Base-by-base conservation (phyloP, 2,113 vertebrate species). In the Stercorarius parasiticus region DNA sequence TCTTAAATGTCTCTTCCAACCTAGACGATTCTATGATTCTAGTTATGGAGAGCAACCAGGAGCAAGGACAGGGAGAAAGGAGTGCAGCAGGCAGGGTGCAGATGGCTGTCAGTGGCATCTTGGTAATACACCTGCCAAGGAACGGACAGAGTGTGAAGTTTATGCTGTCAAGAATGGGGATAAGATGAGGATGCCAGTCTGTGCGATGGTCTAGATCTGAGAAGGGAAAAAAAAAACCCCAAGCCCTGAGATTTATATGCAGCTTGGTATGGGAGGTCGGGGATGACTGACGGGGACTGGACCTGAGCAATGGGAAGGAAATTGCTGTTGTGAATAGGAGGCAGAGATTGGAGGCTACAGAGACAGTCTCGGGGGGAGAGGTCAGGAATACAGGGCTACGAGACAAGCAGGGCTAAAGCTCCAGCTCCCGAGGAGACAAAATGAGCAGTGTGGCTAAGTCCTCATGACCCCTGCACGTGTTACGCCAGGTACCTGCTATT, bases 261-360 rank as follows among this genome's bases (percentile, higher is more conserved):
- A 76, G 61, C 21, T 93, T 65, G 59, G 64, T 64, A 4, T 5
- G 20, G 38, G 49, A 86, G 66, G 53, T 43, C 0, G 0, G 32
- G 67, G 29, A 82, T 93, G 86, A 91, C 27, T 91, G 86, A 89
- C 20, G 0, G 45, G 82, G 45, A 42, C 81, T 30, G 78, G 45
- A 76, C 93, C 89, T 66, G 66, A 77, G 81, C 84, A 50, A 34
- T 25, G 64, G 45, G 66, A 89, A 94, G 62, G 49, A 95, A 95
- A 95, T 93, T 93, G 86, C 70, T 87, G 29, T 47, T 85, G 86
- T 77, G 89, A 95, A 19, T 15, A 38, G 81, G 58, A 94, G 66
- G 66, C 81, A 94, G 81, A 84, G 88, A 55, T 2, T 87, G 66
- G 80, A 92, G 50, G 62, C 61, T 65, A 38, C 70, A 92, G 66